Evolutionary conservation across 2,888 invertebrate species (phyloP), one percentile per base, ranked within the genome.

Genomic region (Noctua fimbriata): DNA sequence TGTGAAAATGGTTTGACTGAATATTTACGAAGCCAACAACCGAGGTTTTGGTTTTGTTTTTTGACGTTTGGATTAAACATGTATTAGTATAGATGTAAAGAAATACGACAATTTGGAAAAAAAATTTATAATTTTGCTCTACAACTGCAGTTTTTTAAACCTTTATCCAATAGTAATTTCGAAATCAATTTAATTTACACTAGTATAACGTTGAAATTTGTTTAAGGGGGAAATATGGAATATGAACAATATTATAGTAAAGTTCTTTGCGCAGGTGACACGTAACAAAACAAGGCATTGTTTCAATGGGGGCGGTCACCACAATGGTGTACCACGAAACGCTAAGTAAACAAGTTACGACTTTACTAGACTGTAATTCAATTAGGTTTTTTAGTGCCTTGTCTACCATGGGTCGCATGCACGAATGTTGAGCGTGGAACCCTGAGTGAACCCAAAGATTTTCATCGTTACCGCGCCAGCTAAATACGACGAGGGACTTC

Each of bases 291-390:
- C 82, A 79, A 65, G 58, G 70, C 70, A 84, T 84, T 84, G 86
- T 84, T 84, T 58, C 73, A 47, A 77, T 69, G 60, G 55, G 47
- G 69, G 47, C 36, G 36, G 21, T 32, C 32, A 24, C 70, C 41
- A 85, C 86, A 86, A 85, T 86, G 67, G 80, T 49, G 67, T 85
- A 75, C 85, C 69, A 70, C 77, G 83, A 83, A 85, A 74, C 73
- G 72, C n/a, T 70, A 72, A 63, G 72, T 79, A 86, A 85, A 83
- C 83, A 80, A 21, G 69, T 73, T 85, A 78, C 73, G 36, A 49
- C 32, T 63, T 36, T 32, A 21, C 32, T 63, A 63, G 47, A 47
- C 60, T 73, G 66, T 47, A 41, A 67, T 69, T 36, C 18, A 0
- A 55, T 6, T 47, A n/a, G 5, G 9, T 21, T 41, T 70, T 49